Evolutionary conservation across 1,140 invertebrate species (phyloP).

Genomic region (Heliothis subflexa): DNA sequence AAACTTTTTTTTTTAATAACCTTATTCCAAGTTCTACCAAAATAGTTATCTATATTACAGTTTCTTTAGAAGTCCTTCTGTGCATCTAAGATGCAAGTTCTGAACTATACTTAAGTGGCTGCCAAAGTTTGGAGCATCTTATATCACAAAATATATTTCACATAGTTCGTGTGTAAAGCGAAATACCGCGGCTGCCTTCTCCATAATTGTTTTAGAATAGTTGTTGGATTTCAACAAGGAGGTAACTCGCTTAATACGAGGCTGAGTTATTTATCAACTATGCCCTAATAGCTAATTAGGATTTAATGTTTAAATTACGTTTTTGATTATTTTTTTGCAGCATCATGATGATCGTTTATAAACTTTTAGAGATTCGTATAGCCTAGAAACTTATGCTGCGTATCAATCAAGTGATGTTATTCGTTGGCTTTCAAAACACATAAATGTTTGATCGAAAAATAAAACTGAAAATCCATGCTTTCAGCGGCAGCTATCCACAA

Average conservation of each 20-base stretch:
- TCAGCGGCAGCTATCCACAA: background rate
- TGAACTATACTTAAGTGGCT: conserved; percentile 43
- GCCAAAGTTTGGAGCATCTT: conserved; percentile 39
- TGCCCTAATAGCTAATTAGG: conserved; percentile 9
- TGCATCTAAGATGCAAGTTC: conserved; percentile 3
- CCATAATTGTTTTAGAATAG: conserved; percentile 38
- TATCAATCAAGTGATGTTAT: background rate
- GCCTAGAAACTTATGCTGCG: no score
- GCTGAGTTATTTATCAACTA: conserved; percentile 15
- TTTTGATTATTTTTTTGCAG: background rate
- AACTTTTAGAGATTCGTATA: no score
- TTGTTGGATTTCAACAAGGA: background rate
- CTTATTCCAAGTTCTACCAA: background rate
- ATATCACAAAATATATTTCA: conserved; percentile 46
- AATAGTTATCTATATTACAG: conserved; percentile 3
- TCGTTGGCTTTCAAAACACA: background rate
- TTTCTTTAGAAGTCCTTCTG: background rate
- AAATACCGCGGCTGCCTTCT: conserved; percentile 3
- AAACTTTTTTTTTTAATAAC: no score
- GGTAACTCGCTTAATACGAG: conserved; percentile 3
- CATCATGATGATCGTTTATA: no score
- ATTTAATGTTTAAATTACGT: background rate
- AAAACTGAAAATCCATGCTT: background rate
- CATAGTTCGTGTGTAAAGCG: conserved; percentile 46
- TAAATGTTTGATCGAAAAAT: background rate